Percentiles rank a stretch among this genome's conserved stretches.
phyloP scores from a whole-genome alignment of 2,797 vertebrate species.

The Thaleichthys pacificus region DNA sequence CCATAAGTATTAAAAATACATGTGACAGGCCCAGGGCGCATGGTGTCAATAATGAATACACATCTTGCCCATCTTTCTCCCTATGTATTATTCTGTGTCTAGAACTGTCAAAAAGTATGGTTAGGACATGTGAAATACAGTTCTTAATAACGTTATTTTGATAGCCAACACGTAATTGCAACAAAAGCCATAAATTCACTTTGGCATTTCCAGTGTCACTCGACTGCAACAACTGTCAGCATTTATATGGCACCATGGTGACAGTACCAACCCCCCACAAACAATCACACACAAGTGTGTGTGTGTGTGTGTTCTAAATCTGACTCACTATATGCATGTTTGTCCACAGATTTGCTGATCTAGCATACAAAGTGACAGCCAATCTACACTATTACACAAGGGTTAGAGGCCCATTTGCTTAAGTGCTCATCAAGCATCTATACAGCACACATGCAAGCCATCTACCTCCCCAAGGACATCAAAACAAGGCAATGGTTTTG shows the following conservation, averaged over 20 bases:
- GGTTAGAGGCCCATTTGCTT: neutral
- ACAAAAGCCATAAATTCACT: neutral
- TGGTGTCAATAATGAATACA: neutral
- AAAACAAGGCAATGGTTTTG: slow-evolving; percentile 2
- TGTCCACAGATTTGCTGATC: neutral
- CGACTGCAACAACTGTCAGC: neutral
- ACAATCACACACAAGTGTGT: neutral
- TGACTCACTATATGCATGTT: neutral
- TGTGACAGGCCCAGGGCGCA: neutral
- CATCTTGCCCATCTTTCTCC: neutral
- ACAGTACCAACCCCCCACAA: neutral
- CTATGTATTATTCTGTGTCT: too few species aligned
- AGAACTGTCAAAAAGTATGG: neutral
- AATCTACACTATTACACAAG: neutral
- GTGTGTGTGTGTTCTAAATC: slow-evolving; percentile 4
- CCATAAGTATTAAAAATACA: neutral
- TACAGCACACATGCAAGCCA: slow-evolving; percentile 2
- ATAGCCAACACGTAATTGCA: neutral
- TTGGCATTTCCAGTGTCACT: neutral
- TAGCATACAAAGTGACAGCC: neutral
- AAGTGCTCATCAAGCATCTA: slow-evolving; percentile 16
- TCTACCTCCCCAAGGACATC: neutral
- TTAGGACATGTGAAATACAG: neutral
- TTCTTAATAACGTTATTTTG: neutral
- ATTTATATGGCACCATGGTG: neutral